Percentiles rank a stretch among this genome's conserved stretches.
phyloP scores from a whole-genome alignment of 2,797 vertebrate genomes.

The Syngnathus acus region DNA sequence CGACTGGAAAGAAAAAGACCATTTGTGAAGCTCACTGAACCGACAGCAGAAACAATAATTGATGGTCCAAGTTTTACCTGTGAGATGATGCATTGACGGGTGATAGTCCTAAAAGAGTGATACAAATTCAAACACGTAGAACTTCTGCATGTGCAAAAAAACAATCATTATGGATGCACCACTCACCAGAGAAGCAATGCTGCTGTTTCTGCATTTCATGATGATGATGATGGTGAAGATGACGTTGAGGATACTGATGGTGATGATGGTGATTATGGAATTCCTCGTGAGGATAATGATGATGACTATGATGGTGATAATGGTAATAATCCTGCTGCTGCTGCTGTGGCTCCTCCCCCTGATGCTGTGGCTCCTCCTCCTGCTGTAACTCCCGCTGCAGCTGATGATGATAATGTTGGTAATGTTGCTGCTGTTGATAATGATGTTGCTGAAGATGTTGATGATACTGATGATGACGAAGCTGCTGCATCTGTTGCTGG shows the following conservation, averaged over 20 bases:
- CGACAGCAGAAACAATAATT: neutral
- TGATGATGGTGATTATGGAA: neutral
- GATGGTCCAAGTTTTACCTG: conserved; percentile 18
- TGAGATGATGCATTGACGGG: conserved; percentile 3
- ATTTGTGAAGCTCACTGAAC: neutral
- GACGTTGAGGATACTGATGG: neutral
- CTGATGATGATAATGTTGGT: neutral
- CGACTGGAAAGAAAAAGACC: conserved; percentile 3
- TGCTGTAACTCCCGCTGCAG: neutral
- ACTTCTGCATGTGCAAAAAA: neutral
- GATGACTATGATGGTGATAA: neutral
- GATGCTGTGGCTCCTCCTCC: too few relatives aligned
- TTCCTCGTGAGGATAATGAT: neutral
- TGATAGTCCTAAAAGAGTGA: conserved; percentile 38
- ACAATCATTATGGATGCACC: neutral
- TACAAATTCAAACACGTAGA: neutral
- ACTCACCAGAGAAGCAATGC: neutral
- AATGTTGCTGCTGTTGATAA: conserved; percentile 2
- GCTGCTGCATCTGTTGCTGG: conserved; percentile 20
- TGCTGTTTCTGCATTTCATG: neutral
- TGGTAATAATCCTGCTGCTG: neutral
- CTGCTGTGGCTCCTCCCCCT: too few relatives aligned
- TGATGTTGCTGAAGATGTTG: conserved; percentile 36
- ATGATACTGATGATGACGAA: conserved; percentile 33
- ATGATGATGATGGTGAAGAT: neutral